A percentile compares a stretch with the other conserved stretches of the same genome.
Conservation (phyloP, 2,113 vertebrate species). For the Phylloscopus whistleri region DNA sequence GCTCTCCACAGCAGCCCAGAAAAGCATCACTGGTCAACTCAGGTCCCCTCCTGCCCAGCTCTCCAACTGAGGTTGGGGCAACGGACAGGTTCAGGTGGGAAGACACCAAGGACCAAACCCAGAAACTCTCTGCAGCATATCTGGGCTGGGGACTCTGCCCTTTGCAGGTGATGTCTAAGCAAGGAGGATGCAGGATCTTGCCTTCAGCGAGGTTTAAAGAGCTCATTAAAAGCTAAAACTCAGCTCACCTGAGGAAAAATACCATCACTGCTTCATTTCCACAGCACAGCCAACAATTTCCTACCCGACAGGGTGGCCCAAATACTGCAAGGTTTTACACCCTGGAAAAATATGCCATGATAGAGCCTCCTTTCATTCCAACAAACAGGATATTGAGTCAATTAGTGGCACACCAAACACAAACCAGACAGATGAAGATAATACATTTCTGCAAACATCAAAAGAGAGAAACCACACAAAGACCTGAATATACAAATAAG, state of each 20-base stretch:
- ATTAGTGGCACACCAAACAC: slow-evolving; percentile 61
- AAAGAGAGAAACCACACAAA: slow-evolving; percentile 59
- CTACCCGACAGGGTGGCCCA: background rate
- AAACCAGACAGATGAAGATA: slow-evolving; percentile 68
- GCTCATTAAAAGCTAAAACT: background rate
- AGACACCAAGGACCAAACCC: background rate
- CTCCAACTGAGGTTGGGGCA: accelerated
- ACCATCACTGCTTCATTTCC: background rate
- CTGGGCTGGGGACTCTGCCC: accelerated
- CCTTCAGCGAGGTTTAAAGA: background rate
- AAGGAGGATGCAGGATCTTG: background rate
- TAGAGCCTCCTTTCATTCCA: background rate
- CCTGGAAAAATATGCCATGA: background rate
- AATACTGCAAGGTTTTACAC: slow-evolving; percentile 31
- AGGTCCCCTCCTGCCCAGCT: background rate
- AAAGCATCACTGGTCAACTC: background rate
- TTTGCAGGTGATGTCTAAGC: background rate
- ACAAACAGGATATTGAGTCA: slow-evolving; percentile 61
- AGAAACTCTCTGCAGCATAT: background rate
- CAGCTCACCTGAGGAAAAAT: slow-evolving; percentile 8
- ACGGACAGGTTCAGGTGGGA: background rate
- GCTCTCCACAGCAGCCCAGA: background rate
- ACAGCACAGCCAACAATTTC: background rate
- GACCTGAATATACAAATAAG: slow-evolving; percentile 39
- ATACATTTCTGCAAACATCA: slow-evolving; percentile 63